These are phyloP conservation scores for Limenitis camilla DNA, from an alignment of 2,888 invertebrate genomes.

Conservation along the genomic window DNA sequence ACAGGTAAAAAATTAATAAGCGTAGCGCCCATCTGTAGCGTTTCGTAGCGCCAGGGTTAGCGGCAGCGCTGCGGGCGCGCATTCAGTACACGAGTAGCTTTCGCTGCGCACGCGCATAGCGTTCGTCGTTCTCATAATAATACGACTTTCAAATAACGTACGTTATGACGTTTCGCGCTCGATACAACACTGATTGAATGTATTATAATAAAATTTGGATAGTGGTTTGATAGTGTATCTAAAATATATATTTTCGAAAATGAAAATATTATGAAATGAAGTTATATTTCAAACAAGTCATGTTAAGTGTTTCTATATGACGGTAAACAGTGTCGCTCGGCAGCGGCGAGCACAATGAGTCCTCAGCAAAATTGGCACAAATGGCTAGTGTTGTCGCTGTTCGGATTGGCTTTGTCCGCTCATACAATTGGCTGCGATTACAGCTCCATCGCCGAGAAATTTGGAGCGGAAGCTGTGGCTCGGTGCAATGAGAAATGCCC, in stretches of 20 bases:
- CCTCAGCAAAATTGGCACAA: conserved; percentile 70
- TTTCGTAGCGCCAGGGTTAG: conserved; percentile 45
- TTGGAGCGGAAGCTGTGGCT: conserved; percentile 70
- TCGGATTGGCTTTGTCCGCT: conserved; percentile 74
- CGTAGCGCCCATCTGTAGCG: conserved; percentile 61
- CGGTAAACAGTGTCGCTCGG: conserved; percentile 44
- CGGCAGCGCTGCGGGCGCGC: conserved; percentile 33
- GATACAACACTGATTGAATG: conserved; percentile 7
- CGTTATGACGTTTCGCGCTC: conserved; percentile 41
- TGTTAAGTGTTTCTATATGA: conserved; percentile 42
- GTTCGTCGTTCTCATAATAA: conserved; percentile 27
- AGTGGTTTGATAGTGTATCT: conserved; percentile 8
- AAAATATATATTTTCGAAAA: neutral
- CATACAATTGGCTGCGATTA: conserved; percentile 73
- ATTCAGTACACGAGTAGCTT: conserved; percentile 57
- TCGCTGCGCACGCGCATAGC: conserved; percentile 59
- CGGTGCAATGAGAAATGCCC: conserved; percentile 71
- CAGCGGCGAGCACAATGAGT: conserved; percentile 60
- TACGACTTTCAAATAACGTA: conserved; percentile 30
- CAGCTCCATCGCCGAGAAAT: conserved; percentile 71
- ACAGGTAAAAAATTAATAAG: conserved; percentile 35
- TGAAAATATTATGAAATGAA: conserved; percentile 33
- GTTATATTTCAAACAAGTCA: conserved; percentile 27
- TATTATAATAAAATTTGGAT: conserved; percentile 8
- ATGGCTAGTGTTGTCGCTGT: conserved; percentile 70